These are phyloP conservation scores for Trypoxylon attenuatum DNA, from an alignment of 2,888 invertebrate genomes.

Conservation along the genomic window DNA sequence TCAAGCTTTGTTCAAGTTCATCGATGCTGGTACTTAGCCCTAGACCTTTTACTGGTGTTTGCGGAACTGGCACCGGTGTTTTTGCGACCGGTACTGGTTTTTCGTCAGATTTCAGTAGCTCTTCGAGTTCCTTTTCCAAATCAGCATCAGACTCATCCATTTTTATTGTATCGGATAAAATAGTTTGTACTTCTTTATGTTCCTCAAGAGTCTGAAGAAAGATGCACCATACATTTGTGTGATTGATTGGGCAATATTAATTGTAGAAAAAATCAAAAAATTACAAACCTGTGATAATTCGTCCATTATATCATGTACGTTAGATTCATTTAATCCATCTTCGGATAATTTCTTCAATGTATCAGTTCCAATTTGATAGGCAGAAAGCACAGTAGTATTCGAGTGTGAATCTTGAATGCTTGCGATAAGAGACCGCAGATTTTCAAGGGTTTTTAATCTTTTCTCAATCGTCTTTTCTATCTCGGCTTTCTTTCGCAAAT, in stretches of 20 bases:
- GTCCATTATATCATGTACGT: constrained; percentile 83
- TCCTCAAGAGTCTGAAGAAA: constrained; percentile 77
- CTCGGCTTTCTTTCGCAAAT: constrained; percentile 78
- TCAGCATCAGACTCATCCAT: constrained; percentile 80
- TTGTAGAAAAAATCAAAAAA: constrained; percentile 1
- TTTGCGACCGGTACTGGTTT: too few species aligned
- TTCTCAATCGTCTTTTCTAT: constrained; percentile 77
- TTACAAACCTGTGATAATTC: constrained; percentile 81
- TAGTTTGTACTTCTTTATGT: constrained; percentile 78
- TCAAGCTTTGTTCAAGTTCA: constrained; percentile 53
- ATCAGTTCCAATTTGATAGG: constrained; percentile 81
- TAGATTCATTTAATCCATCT: constrained; percentile 81
- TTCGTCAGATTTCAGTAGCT: constrained; percentile 74
- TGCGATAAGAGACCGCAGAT: constrained; percentile 78
- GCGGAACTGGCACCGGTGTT: too few species aligned
- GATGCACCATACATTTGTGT: not conserved
- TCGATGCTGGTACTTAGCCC: constrained; percentile 23
- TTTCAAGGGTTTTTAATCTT: constrained; percentile 77
- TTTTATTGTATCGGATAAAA: constrained; percentile 75
- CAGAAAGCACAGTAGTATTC: constrained; percentile 77
- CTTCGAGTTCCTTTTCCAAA: constrained; percentile 81
- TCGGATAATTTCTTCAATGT: constrained; percentile 82
- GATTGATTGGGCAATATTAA: constrained; percentile 1
- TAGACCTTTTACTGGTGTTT: constrained; percentile 12
- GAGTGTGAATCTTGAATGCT: constrained; percentile 78